Evolutionary conservation across 2,113 vertebrate genomes (phyloP), one percentile per base, ranked within the genome.

Genomic region (Bufo bufo): DNA sequence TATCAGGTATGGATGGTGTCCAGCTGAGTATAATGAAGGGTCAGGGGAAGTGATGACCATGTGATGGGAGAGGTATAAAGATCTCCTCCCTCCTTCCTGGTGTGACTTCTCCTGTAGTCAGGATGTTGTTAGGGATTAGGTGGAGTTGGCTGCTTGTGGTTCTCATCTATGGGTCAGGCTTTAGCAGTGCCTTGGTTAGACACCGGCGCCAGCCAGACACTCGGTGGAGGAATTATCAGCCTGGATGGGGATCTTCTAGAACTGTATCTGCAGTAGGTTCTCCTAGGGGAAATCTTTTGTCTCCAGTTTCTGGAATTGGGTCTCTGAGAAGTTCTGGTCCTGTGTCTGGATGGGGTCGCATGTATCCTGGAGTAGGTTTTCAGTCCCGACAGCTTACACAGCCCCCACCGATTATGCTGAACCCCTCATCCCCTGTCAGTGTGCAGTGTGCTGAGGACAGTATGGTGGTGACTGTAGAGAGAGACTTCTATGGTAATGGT

Each of bases 401-500:
- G 1, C 45, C 17, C 16, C 5, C 5, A 61, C 61, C 20, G n/a
- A 13, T 33, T 33, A 33, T 33, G 33, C 33, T 33, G 33, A 33
- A 11, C 14, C 23, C 10, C 3, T 33, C 71, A 20, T 78, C 75
- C n/a, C n/a, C 85, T 13, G 23, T 85, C 19, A 14, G 45, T n/a
- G 19, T 85, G 12, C 71, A 33, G 17, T 85, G 84, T 63, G 43
- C 16, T 23, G 84, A 85, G 56, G 72, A 85, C 58, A 50, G 17
- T 10, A 77, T 85, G 72, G 43, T 23, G 72, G 66, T 85, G 56
- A 85, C 12, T 14, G 84, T 85, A 12, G 16, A 13, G 11, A 77
- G 54, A 43, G 72, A 85, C 17, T 23, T 85, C 17, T 85, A 77
- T 85, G 72, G 72, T 16, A 85, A 61, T 85, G 84, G 84, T 1